Conservation (phyloP, 53 echinoderm and acorn worm genomes). For the Crossaster papposus region DNA sequence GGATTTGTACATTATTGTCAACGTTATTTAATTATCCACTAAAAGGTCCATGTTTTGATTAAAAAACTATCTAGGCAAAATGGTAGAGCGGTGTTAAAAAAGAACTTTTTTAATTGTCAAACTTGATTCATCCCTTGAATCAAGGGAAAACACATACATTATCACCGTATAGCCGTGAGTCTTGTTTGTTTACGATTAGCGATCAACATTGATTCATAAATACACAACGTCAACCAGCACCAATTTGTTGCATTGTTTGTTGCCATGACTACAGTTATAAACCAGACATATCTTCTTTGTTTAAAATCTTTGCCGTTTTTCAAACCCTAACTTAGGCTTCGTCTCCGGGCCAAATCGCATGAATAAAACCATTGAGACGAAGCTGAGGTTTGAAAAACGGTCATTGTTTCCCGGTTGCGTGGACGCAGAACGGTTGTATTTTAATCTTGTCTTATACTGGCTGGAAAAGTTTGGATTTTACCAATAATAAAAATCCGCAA, state of each 20-base stretch:
- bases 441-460: background rate
- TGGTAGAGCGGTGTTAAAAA: no score
- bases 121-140: no score
- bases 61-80: no score
- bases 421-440: background rate
- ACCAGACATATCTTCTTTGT: background rate
- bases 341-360: no score
- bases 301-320: background rate
- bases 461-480: background rate
- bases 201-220: background rate
- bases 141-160: background rate
- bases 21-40: background rate
- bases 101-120: no score
- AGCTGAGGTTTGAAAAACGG: no score
- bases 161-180: no score
- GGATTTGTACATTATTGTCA: background rate
- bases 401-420: background rate
- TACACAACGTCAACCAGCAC: conserved; percentile 55
- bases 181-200: background rate
- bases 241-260: conserved; percentile 48
- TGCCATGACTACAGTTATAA: conserved; percentile 11
- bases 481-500: background rate
- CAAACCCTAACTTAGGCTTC: no score
- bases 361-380: no score
- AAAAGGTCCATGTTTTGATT: background rate